Evolutionary conservation across 2,888 invertebrate species (phyloP), one percentile per base, ranked within the genome.

Genomic region (Lysandra bellargus): DNA sequence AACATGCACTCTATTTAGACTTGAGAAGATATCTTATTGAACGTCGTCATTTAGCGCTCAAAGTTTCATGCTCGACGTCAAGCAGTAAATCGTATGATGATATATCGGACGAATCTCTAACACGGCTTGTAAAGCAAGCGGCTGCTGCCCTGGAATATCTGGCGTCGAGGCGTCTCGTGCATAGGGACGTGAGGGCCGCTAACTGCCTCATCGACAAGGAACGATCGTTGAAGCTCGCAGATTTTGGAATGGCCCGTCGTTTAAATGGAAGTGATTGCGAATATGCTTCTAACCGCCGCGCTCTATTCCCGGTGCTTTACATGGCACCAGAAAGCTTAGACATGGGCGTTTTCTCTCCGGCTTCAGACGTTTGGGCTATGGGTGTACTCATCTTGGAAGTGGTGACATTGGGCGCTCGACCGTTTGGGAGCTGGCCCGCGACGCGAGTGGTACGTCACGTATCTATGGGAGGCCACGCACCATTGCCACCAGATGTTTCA

Each of bases 1-100:
- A 98, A 88, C 98, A 97, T 84, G 98, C 98, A 95, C 94, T 98
- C 5, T 98, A 98, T 87, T 98, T 98, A 23, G 98, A 99, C 88
- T 91, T 99, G 83, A 97, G 97, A 87, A 97, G 97, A 0, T 99
- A 97, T 88, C 93, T 99, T 72, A 91, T 64, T 92, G 84, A 85
- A 69, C 88, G 98, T 78, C 95, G 98, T 37, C 96, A 97, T 88
- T 94, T 98, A 83, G 97, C 97, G 0, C 96, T 96, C 64, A 81
- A 83, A 96, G 96, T 82, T 96, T 69, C n/a, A 2, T 93, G 30
- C 96, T 96, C 82, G 96, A 33, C 57, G 12, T 96, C 74, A 79
- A 95, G 96, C 1, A 96, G 96, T 82, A 97, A 97, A 86, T 96
- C 89, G 79, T 84, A 83, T 23, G 82, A 78, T 17, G 85, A 88